Conservation (phyloP, 2,888 invertebrate genomes). For the Plemyria rubiginata region DNA sequence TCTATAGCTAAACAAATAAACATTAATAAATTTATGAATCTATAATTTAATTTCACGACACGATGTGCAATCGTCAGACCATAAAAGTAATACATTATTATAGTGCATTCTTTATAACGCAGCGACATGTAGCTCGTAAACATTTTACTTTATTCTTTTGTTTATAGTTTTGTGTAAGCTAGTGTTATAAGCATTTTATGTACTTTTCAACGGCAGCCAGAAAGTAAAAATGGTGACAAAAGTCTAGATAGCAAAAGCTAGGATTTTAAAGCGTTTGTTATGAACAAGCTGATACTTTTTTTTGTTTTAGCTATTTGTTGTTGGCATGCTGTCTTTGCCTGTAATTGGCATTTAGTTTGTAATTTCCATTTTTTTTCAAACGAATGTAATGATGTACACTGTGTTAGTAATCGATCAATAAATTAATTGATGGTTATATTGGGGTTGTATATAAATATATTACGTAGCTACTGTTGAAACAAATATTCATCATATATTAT, state of each 20-base stretch:
- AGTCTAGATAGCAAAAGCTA: no score
- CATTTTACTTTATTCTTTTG: not conserved
- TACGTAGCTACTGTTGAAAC: not conserved
- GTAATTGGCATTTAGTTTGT: no score
- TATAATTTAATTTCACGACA: constrained; percentile 2
- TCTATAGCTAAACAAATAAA: not conserved
- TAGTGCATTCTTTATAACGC: constrained; percentile 9
- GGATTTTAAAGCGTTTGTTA: no score
- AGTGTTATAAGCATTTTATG: not conserved
- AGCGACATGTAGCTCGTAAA: constrained; percentile 6
- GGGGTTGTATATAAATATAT: no score
- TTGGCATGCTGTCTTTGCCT: no score
- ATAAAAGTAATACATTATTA: constrained; percentile 6
- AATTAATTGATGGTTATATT: no score
- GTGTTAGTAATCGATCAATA: no score
- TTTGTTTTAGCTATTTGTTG: no score
- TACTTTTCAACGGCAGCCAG: not conserved
- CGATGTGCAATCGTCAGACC: not conserved
- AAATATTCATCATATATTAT: no score
- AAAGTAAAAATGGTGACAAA: not conserved
- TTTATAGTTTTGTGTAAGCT: constrained; percentile 1
- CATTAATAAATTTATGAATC: not conserved
- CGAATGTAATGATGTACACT: no score
- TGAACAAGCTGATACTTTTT: no score
- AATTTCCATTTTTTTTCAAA: no score